phyloP scores from a whole-genome alignment of 1,140 invertebrate genomes.

The Latrodectus geometricus region DNA sequence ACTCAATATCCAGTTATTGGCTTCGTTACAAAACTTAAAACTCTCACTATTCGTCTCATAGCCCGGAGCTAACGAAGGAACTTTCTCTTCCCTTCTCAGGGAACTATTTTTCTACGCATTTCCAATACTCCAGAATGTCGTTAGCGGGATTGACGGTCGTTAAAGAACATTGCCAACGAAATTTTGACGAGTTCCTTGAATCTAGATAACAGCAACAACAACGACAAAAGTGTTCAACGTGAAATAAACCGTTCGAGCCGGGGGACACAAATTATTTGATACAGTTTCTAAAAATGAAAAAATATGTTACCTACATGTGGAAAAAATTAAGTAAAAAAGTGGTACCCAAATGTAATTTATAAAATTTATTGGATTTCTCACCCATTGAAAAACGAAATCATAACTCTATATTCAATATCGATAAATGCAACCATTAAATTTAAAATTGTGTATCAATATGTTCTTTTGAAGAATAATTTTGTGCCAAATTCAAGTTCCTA shows the following conservation, averaged over 20 bases:
- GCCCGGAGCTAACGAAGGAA: conserved; percentile 4
- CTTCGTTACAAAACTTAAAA: conserved; percentile 59
- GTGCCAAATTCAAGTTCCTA: too few relatives aligned
- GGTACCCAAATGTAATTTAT: too few relatives aligned
- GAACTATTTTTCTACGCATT: conserved; percentile 53
- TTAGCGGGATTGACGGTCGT: conserved; percentile 53
- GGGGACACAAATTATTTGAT: conserved; percentile 18
- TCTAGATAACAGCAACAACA: not conserved
- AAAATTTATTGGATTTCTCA: too few relatives aligned
- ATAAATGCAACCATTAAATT: too few relatives aligned
- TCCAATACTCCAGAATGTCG: conserved; percentile 49
- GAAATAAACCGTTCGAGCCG: conserved; percentile 13
- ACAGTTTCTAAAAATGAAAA: not conserved
- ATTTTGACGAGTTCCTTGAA: conserved; percentile 51
- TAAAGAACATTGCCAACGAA: conserved; percentile 53
- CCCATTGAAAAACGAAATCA: too few relatives aligned
- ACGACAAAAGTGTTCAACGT: conserved; percentile 4
- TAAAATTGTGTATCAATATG: too few relatives aligned
- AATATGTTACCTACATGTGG: too few relatives aligned
- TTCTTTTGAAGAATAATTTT: too few relatives aligned
- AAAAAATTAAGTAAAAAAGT: too few relatives aligned
- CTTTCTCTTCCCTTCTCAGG: not conserved
- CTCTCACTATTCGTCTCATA: conserved; percentile 20
- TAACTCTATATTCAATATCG: too few relatives aligned
- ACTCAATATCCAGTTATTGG: conserved; percentile 60